phyloP scores from a whole-genome alignment of 2,888 invertebrate species.

The Brachycybe producta region DNA sequence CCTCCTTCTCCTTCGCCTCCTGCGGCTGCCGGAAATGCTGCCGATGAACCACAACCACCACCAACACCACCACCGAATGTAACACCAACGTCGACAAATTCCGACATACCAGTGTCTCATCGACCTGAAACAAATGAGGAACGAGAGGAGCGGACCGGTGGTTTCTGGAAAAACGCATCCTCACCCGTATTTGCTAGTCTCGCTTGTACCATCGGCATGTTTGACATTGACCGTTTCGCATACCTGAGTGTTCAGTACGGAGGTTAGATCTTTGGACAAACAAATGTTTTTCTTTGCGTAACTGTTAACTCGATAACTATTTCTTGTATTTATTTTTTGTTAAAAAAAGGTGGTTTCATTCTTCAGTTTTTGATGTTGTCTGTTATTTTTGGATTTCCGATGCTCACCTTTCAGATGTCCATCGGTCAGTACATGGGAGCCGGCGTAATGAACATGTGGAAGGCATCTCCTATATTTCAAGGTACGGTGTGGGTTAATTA shows the following conservation, averaged over 20 bases:
- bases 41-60: neutral
- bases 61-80: neutral
- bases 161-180: constrained; percentile 36
- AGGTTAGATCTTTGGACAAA: constrained; percentile 42
- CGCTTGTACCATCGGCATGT: constrained; percentile 73
- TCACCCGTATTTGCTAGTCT: constrained; percentile 69
- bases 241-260: constrained; percentile 76
- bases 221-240: constrained; percentile 76
- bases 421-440: constrained; percentile 71
- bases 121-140: constrained; percentile 17
- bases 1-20: neutral
- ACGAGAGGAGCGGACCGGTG: constrained; percentile 22
- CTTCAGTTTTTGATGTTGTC: constrained; percentile 76
- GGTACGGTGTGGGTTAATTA: constrained; percentile 28
- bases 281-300: too few relatives aligned
- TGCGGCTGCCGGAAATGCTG: neutral
- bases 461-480: constrained; percentile 77
- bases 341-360: constrained; percentile 56
- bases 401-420: constrained; percentile 70
- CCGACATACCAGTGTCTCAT: neutral
- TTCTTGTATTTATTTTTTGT: neutral
- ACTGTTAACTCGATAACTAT: neutral
- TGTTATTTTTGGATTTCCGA: constrained; percentile 64
- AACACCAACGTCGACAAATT: neutral
- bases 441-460: constrained; percentile 85